These are phyloP conservation scores for Scaptomyza reducta DNA, from an alignment of 2,888 invertebrate species.

Conservation along the genomic window DNA sequence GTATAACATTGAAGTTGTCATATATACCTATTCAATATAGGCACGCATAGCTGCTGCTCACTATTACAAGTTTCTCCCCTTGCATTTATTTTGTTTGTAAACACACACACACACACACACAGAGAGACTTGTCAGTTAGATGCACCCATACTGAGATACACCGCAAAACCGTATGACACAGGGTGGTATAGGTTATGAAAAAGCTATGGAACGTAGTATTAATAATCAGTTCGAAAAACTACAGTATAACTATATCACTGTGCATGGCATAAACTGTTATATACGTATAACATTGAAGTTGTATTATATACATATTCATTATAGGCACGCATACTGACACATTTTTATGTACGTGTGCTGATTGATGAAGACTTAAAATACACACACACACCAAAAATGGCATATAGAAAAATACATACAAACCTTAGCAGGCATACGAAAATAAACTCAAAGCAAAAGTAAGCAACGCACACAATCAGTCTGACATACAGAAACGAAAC, in stretches of 20 bases:
- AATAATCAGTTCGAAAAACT: not conserved
- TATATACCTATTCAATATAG: not conserved
- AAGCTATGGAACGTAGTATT: not conserved
- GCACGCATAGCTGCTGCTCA: slow-evolving; percentile 27
- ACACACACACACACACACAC: not conserved
- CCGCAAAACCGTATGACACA: slow-evolving; percentile 20
- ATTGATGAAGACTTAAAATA: slow-evolving; percentile 6
- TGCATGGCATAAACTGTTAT: not conserved
- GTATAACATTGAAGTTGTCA: not conserved
- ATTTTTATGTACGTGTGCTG: not conserved
- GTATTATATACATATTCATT: not conserved
- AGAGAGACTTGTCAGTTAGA: not conserved
- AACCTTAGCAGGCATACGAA: slow-evolving; percentile 5
- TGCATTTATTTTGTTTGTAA: not conserved
- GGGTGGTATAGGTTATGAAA: slow-evolving; percentile 31
- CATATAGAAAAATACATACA: not conserved
- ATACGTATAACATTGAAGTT: not conserved
- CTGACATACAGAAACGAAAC: slow-evolving; percentile 42
- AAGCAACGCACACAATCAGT: slow-evolving; percentile 33
- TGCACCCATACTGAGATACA: slow-evolving; percentile 1
- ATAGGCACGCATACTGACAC: slow-evolving; percentile 1
- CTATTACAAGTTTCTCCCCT: slow-evolving; percentile 10
- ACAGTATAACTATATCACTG: not conserved
- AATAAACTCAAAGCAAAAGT: slow-evolving; percentile 39
- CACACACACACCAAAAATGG: not conserved